Evolutionary conservation across 2,888 invertebrate species (phyloP), one percentile per base, ranked within the genome.

Genomic region (Sympetrum striolatum): DNA sequence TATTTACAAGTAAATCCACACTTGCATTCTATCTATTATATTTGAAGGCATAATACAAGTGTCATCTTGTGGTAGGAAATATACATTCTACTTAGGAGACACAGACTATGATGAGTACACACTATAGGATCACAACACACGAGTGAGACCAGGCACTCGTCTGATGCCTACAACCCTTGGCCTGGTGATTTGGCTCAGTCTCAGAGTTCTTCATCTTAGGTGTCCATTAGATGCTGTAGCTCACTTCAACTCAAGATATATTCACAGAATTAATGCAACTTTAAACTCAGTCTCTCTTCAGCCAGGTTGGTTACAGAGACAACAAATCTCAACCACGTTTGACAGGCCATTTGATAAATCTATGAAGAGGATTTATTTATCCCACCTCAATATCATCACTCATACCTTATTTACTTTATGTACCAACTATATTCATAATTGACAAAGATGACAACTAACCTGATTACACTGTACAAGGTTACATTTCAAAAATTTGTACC

Each of bases 121-220:
- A 91, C 90, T 79, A 90, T 80, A 90, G 64, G 39, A 92, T 93
- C 93, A 93, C 93, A 93, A 93, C 93, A 93, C 93, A 93, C 93
- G 93, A 93, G 93, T 93, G 93, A 93, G 93, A 90, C 90, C 91
- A 92, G 92, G 86, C 86, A 86, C 86, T 86, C 86, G 86, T 86
- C 86, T 86, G 86, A 86, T 86, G 86, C 86, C 60, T 60, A 86
- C 86, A 86, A 86, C 86, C 86, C 60, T 86, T 53, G 60, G 86
- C 86, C 86, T 60, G 86, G 86, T 86, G 86, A 64, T 39, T 35
- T 60, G 86, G 86, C 86, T 86, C 86, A 60, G 86, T 86, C 86
- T 60, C 86, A 86, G 37, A 64, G 60, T 86, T 86, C 58, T 37
- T 60, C 58, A 60, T 60, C 86, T 37, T 86, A 64, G 86, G 60